These are phyloP conservation scores for Patella ulyssiponensis DNA, from an alignment of 2,888 invertebrate species.

Conservation along the genomic window DNA sequence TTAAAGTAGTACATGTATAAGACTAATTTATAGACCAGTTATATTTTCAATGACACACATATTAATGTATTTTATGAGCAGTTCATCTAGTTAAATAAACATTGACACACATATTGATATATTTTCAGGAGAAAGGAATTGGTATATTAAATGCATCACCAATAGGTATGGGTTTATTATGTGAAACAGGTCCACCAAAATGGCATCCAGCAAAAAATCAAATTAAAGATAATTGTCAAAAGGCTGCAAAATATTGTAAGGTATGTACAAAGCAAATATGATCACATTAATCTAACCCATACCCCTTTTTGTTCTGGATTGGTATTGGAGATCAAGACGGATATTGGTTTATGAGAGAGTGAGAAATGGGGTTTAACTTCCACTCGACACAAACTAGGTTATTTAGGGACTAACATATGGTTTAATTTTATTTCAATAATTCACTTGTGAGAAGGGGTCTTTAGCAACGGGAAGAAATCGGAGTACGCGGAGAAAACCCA, in stretches of 20 bases:
- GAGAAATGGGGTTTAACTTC: too few species aligned
- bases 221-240: constrained; percentile 56
- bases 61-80: neutral
- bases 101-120: neutral
- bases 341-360: too few species aligned
- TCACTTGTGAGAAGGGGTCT: too few species aligned
- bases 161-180: constrained; percentile 86
- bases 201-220: constrained; percentile 65
- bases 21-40: neutral
- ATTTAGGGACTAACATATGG: too few species aligned
- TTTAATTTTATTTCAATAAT: too few species aligned
- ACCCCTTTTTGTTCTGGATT: too few species aligned
- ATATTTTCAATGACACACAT: neutral
- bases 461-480: too few species aligned
- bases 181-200: constrained; percentile 77
- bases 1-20: too few species aligned
- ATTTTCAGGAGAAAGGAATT: constrained; percentile 78
- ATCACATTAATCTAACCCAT: too few species aligned
- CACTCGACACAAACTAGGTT: too few species aligned
- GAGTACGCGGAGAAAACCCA: too few species aligned
- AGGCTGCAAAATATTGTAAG: constrained; percentile 57
- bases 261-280: constrained; percentile 34
- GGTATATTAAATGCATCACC: constrained; percentile 89
- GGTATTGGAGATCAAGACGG: too few species aligned
- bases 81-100: neutral